These are phyloP conservation scores for Penaeus japonicus DNA, from an alignment of 1,140 invertebrate genomes.

Conservation along the genomic window DNA sequence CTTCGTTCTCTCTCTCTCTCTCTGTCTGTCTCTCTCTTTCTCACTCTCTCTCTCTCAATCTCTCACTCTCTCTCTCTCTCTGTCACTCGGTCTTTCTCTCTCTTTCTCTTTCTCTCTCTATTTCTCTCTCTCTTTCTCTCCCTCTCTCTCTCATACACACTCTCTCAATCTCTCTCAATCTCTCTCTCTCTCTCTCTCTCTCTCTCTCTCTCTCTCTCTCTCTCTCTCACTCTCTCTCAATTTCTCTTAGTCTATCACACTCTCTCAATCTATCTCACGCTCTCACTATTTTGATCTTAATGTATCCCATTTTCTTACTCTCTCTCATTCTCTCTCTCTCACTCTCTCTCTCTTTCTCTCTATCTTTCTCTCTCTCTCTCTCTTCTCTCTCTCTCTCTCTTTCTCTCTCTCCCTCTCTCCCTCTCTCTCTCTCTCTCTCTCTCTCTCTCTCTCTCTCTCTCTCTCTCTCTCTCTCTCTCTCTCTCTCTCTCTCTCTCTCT, in stretches of 20 bases:
- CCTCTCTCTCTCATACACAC: not conserved
- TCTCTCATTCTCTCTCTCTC: not conserved
- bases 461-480: not conserved
- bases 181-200: not conserved
- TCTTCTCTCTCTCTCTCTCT: not conserved
- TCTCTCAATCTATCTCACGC: not conserved
- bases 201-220: not conserved
- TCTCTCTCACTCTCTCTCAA: not conserved
- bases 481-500: not conserved
- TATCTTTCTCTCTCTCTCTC: not conserved
- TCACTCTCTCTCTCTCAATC: no score
- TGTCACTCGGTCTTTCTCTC: not conserved
- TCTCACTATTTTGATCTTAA: not conserved
- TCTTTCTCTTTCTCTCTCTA: not conserved
- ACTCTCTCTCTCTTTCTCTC: not conserved
- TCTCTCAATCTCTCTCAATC: not conserved
- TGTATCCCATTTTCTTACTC: not conserved
- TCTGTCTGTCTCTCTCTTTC: no score
- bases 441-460: not conserved
- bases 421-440: no score
- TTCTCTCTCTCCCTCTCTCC: not conserved
- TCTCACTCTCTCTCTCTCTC: not conserved
- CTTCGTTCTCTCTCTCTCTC: no score
- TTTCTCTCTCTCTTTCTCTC: not conserved
- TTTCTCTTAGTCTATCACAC: not conserved